Base-by-base conservation (phyloP, 2,113 vertebrate genomes). In the Pteronura brasiliensis region DNA sequence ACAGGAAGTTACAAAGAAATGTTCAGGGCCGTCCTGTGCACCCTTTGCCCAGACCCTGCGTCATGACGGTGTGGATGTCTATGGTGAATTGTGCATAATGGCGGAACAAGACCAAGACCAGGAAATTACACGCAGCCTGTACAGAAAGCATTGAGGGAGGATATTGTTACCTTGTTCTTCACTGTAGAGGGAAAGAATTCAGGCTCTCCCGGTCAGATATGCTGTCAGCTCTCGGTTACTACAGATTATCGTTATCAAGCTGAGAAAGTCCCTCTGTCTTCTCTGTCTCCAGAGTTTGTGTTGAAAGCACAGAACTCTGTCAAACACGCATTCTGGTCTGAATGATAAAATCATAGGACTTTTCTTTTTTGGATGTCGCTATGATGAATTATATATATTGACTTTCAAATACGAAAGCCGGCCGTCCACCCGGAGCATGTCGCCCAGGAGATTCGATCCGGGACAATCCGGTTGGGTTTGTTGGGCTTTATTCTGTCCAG, bases 1-100 rank as follows among this genome's bases (percentile, higher is more conserved):
- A 52, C 55, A 55, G 13, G 25, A 85, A 12, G 3, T 57, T 17
- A 20, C n/a, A 36, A 12, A 55, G 49, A 77, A 44, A 55, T 42
- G 15, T 8, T 25, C 7, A 17, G n/a, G 34, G 5, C 29, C 3
- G 34, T 11, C 23, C 25, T 42, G 57, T 7, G 8, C 2, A 4
- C 4, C 3, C 27, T 52, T 57, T 4, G 6, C 13, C 15, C 72
- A 27, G 11, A 3, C 18, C 44, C 10, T 18, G 13, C 44, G 1
- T 7, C 13, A 34, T 15, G 29, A 65, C 14, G 14, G 23, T 29
- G 63, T 15, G 2, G 63, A 65, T 15, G 63, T 15, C 5, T 29
- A 29, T 14, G 63, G 12, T 65, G 63, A 3, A 2, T 6, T 14
- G 34, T 7, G 0, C 47, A 25, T 11, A 23, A 23, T 4, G 5